These are phyloP conservation scores for Phenganax subtilis DNA, from an alignment of 92 coral and sea anemone species.

Conservation along the genomic window DNA sequence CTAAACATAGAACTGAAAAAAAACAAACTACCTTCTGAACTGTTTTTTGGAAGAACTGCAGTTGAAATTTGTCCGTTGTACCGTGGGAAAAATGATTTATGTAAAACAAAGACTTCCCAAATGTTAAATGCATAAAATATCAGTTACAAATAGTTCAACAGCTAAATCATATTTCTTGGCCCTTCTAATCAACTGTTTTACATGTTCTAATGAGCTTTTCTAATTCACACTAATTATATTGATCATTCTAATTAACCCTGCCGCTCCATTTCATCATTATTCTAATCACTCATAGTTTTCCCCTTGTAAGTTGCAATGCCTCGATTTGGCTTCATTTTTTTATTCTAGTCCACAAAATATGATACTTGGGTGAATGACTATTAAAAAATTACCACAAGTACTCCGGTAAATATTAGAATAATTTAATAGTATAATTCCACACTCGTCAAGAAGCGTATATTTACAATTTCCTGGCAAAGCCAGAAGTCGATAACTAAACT, in stretches of 20 bases:
- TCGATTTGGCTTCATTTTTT: no score
- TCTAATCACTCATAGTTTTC: neutral
- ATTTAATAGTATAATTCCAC: neutral
- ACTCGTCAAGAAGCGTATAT: neutral
- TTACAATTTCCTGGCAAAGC: constrained; percentile 4
- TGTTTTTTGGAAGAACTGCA: no score
- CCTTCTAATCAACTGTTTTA: neutral
- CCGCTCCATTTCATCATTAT: neutral
- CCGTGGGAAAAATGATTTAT: neutral
- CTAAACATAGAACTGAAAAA: no score
- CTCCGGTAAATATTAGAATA: neutral
- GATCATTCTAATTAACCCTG: neutral
- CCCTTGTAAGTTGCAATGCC: neutral
- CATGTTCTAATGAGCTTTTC: neutral
- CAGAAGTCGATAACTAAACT: neutral
- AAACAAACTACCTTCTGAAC: no score
- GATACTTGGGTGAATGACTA: neutral
- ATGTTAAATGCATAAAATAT: neutral
- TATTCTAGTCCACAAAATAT: neutral
- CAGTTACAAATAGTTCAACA: neutral
- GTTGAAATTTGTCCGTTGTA: no score
- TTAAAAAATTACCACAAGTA: neutral
- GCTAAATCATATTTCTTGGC: neutral
- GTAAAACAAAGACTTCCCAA: neutral
- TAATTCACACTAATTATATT: neutral